Base-by-base conservation (phyloP, 2,113 vertebrate species). In the Pipa parva region DNA sequence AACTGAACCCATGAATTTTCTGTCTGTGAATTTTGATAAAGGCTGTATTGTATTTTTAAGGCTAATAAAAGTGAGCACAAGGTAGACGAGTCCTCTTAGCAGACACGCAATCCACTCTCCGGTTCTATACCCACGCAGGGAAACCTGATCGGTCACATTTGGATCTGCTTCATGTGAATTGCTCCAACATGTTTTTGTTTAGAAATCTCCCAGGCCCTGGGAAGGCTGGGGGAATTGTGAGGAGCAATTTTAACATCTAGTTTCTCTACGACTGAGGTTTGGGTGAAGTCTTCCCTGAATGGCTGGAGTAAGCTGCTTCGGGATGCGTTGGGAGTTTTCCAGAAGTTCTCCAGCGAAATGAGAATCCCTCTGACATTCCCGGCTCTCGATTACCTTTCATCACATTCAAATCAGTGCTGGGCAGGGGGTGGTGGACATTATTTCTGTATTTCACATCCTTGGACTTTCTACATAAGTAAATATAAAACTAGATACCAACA, bases 161-260 rank as follows among this genome's bases (percentile, higher is more conserved):
- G 83, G 86, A 84, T 82, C 80, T 86, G 88, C 84, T 89, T 86
- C 85, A 84, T 80, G 79, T 82, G 85, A 89, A 89, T 88, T 89
- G 85, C 88, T 90, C 89, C 89, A 88, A 89, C 88, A 84, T 89
- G 89, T 86, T 89, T 87, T 85, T 79, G 74, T 86, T 89, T 33
- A 84, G 78, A 84, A 88, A 88, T 79, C 81, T 83, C 81, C 79
- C 84, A 84, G 78, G 72, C 72, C 64, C 66, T 51, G 76, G 48
- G 31, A 39, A 58, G 63, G 63, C 81, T 78, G 76, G 48, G 63
- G 76, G 78, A 81, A 84, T 85, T 85, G 79, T 74, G 77, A 80
- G 83, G 79, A 81, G 77, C 82, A 74, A 66, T 59, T 71, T 78
- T 37, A 46, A 71, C 82, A 72, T 73, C 73, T 75, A 74, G 76